phyloP scores from a whole-genome alignment of 2,888 invertebrate species.

The Acrobasis consociella region DNA sequence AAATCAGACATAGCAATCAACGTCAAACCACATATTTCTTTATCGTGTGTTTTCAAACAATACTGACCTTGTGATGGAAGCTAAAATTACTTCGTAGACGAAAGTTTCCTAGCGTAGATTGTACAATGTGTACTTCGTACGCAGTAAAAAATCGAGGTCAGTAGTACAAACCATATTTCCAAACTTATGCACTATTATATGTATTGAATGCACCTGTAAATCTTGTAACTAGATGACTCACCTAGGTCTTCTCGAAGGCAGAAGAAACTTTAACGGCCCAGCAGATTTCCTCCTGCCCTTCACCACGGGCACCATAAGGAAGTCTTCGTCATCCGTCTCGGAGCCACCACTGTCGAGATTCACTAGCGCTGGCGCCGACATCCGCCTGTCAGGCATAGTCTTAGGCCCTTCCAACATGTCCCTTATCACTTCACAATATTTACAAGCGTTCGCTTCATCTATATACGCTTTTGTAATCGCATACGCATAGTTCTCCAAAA shows the following conservation, averaged over 20 bases:
- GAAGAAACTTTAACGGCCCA: conserved; percentile 69
- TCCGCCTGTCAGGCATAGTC: conserved; percentile 68
- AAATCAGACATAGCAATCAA: too few species aligned
- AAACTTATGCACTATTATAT: too few species aligned
- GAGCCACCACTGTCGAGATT: conserved; percentile 72
- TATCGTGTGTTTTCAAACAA: background rate
- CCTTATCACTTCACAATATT: conserved; percentile 76
- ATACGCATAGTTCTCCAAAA: conserved; percentile 76
- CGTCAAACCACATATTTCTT: background rate
- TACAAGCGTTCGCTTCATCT: conserved; percentile 68
- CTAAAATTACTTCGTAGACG: background rate
- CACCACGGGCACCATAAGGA: conserved; percentile 73
- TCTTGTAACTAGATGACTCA: conserved; percentile 41
- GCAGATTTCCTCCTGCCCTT: conserved; percentile 80
- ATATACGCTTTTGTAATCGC: conserved; percentile 74
- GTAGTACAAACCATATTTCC: too few species aligned
- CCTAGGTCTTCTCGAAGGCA: conserved; percentile 71
- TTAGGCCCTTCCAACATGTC: conserved; percentile 74
- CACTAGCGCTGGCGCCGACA: conserved; percentile 82
- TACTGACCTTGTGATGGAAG: background rate
- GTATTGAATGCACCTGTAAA: background rate
- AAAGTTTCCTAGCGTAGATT: too few species aligned
- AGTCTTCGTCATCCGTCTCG: conserved; percentile 69
- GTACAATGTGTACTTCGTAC: too few species aligned
- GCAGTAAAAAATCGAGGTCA: too few species aligned